Base-by-base conservation (phyloP, 1,140 invertebrate genomes). In the Trichonephila inaurata region DNA sequence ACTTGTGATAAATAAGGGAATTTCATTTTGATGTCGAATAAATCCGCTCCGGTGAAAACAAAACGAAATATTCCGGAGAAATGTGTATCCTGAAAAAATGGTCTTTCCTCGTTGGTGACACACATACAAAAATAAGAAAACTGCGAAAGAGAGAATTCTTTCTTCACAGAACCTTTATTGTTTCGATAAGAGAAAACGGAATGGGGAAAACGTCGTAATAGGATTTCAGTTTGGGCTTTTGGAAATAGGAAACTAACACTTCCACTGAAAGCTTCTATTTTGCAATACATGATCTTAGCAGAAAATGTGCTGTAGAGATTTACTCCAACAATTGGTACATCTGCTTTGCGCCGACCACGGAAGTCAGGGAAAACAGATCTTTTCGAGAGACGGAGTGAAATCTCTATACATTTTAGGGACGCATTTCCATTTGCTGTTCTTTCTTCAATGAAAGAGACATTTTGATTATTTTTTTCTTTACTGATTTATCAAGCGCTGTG, bases 11-110 rank as follows among this genome's bases (percentile, higher is more conserved):
- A 90, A 90, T 90, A 90, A 90, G 69, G 89, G 89, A 90, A 90
- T 90, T 90, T 90, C 69, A 90, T 90, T 90, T 90, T 90, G 89
- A 90, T 90, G 89, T 82, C 89, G 90, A 85, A 91, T 91, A 91
- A 91, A 91, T 91, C 90, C 90, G 77, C 77, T 85, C 44, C 19
- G 77, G 60, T 91, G 61, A 91, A 85, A 91, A 91, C 77, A 83
- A 91, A 91, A 91, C 19, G 69, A 58, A 91, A 91, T 33, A 28
- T 72, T 72, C 69, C 69, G 3, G 69, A 33, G 14, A 28, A 33
- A 33, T 72, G 69, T 85, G 90, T 91, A 66, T 85, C 10, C 51
- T 72, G 88, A 28, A 87, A 87, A 89, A 91, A 85, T 83, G 81
- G 81, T 51, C 77, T 91, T 91, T 91, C 61, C 81, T 83, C 28